Evolutionary conservation across 2,797 vertebrate genomes (phyloP).

Genomic region (Myripristis murdjan): DNA sequence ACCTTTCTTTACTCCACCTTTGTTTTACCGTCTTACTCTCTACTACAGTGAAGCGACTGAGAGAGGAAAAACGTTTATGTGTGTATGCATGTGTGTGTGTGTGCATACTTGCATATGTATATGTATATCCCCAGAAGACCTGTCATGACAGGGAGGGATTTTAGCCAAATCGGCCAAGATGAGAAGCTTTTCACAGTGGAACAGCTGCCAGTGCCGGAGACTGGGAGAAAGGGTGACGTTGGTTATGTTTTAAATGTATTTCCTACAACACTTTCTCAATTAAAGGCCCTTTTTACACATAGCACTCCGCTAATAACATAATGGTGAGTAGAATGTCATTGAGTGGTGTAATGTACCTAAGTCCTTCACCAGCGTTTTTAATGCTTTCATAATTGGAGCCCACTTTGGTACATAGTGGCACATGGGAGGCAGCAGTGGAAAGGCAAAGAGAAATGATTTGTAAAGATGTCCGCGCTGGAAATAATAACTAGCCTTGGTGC

Average conservation of each 20-base stretch:
- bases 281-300: constrained; percentile 83
- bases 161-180: constrained; percentile 71
- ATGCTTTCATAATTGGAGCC: constrained; percentile 89
- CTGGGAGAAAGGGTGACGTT: constrained; percentile 49
- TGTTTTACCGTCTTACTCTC: neutral
- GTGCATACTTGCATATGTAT: constrained; percentile 28
- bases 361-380: constrained; percentile 85
- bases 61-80: constrained; percentile 6
- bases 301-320: constrained; percentile 88
- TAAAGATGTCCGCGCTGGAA: constrained; percentile 84
- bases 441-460: constrained; percentile 87
- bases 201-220: constrained; percentile 66
- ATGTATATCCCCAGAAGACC: constrained; percentile 45
- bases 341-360: constrained; percentile 90
- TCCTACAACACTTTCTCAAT: constrained; percentile 81
- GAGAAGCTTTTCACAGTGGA: constrained; percentile 69
- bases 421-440: constrained; percentile 68
- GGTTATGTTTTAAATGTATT: constrained; percentile 76
- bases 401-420: constrained; percentile 84
- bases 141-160: constrained; percentile 65
- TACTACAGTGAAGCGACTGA: constrained; percentile 9
- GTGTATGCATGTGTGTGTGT: neutral
- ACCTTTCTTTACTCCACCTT: neutral
- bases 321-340: constrained; percentile 89
- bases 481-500: constrained; percentile 88